Base-by-base conservation (phyloP, 2,113 vertebrate species). In the Thinocorus orbignyianus region DNA sequence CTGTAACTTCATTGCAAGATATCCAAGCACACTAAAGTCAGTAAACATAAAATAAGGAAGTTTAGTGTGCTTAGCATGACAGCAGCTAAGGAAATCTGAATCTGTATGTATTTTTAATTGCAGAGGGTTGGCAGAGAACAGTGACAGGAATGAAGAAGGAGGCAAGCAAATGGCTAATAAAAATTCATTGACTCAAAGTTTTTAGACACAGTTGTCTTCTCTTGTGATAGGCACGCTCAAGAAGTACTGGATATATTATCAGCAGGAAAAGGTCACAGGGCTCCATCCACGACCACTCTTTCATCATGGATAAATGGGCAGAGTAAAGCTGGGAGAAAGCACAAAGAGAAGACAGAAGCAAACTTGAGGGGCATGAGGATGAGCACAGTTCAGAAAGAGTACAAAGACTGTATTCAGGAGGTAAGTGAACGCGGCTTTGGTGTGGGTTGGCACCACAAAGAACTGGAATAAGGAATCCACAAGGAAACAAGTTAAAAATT, bases 91-190 rank as follows among this genome's bases (percentile, higher is more conserved):
- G 13, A 77, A 79, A 88, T 42, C 37, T 39, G 79, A 76, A 85
- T 37, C n/a, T 5, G 0, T 8, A 61, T 9, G 17, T 15, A 65
- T 57, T 86, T 90, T 77, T 51, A 65, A 25, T 17, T 24, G 28
- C 17, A 2, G 7, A 1, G 0, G 0, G 2, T 23, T 3, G 3
- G 12, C 18, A 74, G 17, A 68, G 14, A 65, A 16, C 11, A 70
- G 16, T 17, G 41, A 71, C 70, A 76, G 30, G n/a, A 88, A 66
- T 11, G 54, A 88, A 81, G 39, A 88, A 69, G 57, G 11, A 87
- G 28, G 17, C 14, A 85, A 88, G 71, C 10, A 64, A 79, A 80
- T 9, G 11, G 30, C 41, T 90, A 71, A 78, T 35, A 85, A 78
- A 94, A 89, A 84, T 23, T 4, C 11, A 62, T 35, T 2, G 0